phyloP scores from a whole-genome alignment of 2,888 invertebrate genomes.

The Pyralis farinalis region DNA sequence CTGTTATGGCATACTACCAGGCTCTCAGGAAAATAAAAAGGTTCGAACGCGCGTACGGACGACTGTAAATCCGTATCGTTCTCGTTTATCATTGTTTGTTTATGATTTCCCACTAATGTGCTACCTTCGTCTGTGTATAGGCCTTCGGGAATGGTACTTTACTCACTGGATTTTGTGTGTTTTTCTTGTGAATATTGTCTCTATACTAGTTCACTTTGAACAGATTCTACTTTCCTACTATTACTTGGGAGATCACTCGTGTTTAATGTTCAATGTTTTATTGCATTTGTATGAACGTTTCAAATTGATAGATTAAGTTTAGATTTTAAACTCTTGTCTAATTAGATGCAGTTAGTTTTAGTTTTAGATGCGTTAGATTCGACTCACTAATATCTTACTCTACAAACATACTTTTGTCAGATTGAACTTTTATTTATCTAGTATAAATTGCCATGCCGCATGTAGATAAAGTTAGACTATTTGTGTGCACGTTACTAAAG shows the following conservation, averaged over 20 bases:
- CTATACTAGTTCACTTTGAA: conserved; percentile 63
- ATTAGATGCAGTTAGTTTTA: conserved; percentile 40
- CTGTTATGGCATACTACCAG: conserved; percentile 94
- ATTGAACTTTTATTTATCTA: conserved; percentile 47
- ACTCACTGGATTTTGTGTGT: conserved; percentile 70
- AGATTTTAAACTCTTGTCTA: conserved; percentile 36
- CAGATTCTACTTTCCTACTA: conserved; percentile 58
- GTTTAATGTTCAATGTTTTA: conserved; percentile 55
- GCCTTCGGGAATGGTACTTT: conserved; percentile 72
- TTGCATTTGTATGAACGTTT: conserved; percentile 47
- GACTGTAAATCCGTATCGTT: conserved; percentile 62
- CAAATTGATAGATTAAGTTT: conserved; percentile 47
- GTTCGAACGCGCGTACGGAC: conserved; percentile 74
- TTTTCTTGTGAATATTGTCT: conserved; percentile 69
- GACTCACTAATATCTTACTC: conserved; percentile 53
- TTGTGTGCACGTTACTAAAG: conserved; percentile 65
- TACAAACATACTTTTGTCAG: conserved; percentile 52
- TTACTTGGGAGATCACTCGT: conserved; percentile 55
- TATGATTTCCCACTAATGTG: conserved; percentile 64
- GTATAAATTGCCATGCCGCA: conserved; percentile 68
- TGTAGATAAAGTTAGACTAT: conserved; percentile 57
- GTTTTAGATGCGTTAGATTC: conserved; percentile 55
- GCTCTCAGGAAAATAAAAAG: conserved; percentile 95
- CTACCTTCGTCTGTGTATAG: conserved; percentile 71
- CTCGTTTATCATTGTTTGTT: conserved; percentile 67